Percentiles rank a stretch among this genome's conserved stretches.
Conservation (phyloP, 2,888 invertebrate species). For the Erebia epiphron region DNA sequence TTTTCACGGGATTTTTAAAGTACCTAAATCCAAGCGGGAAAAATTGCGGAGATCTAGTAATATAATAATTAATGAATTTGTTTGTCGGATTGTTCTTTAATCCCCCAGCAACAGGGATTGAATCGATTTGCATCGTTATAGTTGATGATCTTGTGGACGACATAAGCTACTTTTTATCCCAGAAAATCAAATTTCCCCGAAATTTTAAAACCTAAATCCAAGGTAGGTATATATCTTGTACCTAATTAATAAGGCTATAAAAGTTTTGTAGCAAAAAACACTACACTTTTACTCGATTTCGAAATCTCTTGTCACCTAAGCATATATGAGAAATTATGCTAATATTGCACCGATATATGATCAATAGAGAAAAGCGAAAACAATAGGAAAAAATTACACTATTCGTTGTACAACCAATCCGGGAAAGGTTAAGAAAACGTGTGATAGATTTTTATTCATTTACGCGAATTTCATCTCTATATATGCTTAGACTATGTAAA, state of each 20-base stretch:
- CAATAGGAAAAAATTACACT: conserved; percentile 36
- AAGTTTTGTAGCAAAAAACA: background rate
- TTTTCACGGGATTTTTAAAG: background rate
- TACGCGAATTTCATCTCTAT: conserved; percentile 23
- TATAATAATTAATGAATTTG: background rate
- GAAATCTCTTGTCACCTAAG: conserved; percentile 28
- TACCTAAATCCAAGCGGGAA: background rate
- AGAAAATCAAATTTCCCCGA: no score
- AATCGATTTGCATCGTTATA: no score
- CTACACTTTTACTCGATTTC: conserved; percentile 28
- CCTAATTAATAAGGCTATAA: background rate
- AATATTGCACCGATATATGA: conserved; percentile 32
- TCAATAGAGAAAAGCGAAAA: conserved; percentile 48
- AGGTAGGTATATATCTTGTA: background rate
- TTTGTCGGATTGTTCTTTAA: no score
- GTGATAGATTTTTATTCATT: conserved; percentile 8
- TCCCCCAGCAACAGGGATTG: no score
- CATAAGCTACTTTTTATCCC: no score
- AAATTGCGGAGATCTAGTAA: background rate
- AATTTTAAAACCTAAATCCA: no score
- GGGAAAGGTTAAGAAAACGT: conserved; percentile 29
- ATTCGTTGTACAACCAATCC: conserved; percentile 42
- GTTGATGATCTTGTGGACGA: no score
- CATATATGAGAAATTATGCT: conserved; percentile 23
- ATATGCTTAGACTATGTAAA: background rate